phyloP scores from a whole-genome alignment of 1,140 invertebrate species.

The Pararge aegeria region DNA sequence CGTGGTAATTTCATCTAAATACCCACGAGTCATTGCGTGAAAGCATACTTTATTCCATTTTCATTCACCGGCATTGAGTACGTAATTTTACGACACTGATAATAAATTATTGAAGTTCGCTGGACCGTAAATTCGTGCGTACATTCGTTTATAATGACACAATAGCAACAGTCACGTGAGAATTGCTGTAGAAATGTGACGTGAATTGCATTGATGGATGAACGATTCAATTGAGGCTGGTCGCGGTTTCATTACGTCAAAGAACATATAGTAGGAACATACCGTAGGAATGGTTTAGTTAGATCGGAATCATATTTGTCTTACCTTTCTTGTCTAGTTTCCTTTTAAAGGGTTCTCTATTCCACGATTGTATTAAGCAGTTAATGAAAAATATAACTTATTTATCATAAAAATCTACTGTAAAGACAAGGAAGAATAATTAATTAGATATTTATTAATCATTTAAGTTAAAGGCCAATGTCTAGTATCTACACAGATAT shows the following conservation, averaged over 20 bases:
- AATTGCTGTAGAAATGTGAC: conserved; percentile 17
- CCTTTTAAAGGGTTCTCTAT: too few relatives aligned
- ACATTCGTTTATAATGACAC: conserved; percentile 17
- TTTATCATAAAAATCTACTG: too few relatives aligned
- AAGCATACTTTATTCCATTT: conserved; percentile 32
- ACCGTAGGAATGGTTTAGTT: too few relatives aligned
- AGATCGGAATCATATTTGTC: too few relatives aligned
- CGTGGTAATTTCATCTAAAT: conserved; percentile 15
- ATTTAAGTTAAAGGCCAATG: conserved; percentile 16
- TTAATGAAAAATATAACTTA: background rate
- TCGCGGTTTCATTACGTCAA: conserved; percentile 17
- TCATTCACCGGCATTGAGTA: conserved; percentile 19
- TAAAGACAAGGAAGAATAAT: background rate
- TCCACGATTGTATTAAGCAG: too few relatives aligned
- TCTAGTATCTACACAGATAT: background rate
- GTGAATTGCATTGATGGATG: conserved; percentile 9
- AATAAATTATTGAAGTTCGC: conserved; percentile 26
- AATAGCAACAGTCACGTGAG: conserved; percentile 5
- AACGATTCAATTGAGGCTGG: conserved; percentile 13
- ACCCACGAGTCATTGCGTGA: conserved; percentile 12
- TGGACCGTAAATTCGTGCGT: conserved; percentile 23
- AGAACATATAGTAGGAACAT: too few relatives aligned
- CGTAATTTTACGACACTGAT: conserved; percentile 32
- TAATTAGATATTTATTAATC: conserved; percentile 9
- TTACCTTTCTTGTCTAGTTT: too few relatives aligned